These are phyloP conservation scores for Tinamus guttatus DNA, from an alignment of 2,113 vertebrate species.

Conservation along the genomic window DNA sequence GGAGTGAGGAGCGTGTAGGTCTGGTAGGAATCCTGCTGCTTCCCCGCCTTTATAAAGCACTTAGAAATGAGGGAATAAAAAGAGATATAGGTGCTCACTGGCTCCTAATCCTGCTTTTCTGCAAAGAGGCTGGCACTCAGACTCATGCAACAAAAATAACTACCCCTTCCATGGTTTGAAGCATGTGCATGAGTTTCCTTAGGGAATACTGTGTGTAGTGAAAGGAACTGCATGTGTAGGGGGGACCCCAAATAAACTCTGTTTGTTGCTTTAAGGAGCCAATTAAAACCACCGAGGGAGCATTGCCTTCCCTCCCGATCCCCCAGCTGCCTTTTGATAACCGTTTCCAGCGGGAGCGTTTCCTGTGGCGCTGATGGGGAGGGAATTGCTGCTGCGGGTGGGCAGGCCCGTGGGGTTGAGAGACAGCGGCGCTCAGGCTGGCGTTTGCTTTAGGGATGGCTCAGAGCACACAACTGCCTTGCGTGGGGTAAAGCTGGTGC, in stretches of 20 bases:
- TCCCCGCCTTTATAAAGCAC: background rate
- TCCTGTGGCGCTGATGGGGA: background rate
- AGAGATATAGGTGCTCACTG: fast-evolving
- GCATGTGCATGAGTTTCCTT: fast-evolving
- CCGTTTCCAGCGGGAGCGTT: background rate
- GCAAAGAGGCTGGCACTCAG: too few species aligned
- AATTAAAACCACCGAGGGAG: background rate
- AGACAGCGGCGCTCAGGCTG: background rate
- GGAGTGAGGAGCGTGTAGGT: background rate
- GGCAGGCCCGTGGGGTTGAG: background rate
- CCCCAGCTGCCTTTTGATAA: background rate
- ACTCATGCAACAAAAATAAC: background rate
- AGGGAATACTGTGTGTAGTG: too few species aligned
- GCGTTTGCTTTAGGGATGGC: background rate
- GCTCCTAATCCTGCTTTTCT: background rate
- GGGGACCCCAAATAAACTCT: background rate
- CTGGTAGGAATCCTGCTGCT: background rate
- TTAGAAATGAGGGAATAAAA: background rate
- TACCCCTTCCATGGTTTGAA: background rate
- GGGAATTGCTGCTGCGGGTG: fast-evolving
- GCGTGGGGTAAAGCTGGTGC: too few species aligned
- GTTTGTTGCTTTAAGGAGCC: background rate
- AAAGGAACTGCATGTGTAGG: background rate
- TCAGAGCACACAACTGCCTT: background rate
- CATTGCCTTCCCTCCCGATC: background rate